Evolutionary conservation across 23 tunicate species (phyloP), one percentile per base, ranked within the genome.

Genomic region (Trididemnum clinides): DNA sequence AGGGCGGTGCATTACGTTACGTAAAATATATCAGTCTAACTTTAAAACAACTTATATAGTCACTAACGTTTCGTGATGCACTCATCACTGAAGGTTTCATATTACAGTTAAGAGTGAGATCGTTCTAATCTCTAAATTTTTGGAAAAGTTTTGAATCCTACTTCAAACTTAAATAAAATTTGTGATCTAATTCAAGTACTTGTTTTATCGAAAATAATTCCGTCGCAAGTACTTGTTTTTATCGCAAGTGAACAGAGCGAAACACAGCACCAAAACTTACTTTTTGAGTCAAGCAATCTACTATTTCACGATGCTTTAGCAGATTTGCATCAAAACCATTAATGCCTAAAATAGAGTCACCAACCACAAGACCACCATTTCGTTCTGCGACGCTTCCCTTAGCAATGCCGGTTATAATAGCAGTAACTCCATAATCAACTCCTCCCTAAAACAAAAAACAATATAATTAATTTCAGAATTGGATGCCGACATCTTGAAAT

Each of bases 281-380:
- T 80, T 87, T 71, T 50, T 91, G 88, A 39, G 90, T 80, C 20
- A 95, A 57, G 12, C 87, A 33, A 25, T 75, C 50, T 2, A 95
- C 98, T 18, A 95, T 95, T 26, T 95, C 91, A 1, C 38, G 22
- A 63, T 95, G 99, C 31, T 72, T 70, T 7, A 59, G 74, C 58
- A 78, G 65, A 25, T 88, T 84, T 39, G 91, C 38, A 36, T 86
- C 86, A 21, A 32, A 39, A 2, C 85, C 88, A 57, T 95, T 95
- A 22, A 95, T 96, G 27, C 92, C 87, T 20, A 90, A 50, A 32
- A 95, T 63, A 0, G 92, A 89, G 83, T 95, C 99, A 0, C 99
- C 99, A 0, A 95, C 92, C 71, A 87, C 87, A 27, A 95, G 51
- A 0, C 83, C 90, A 27, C 93, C 92, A 27, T 75, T 51, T 28